Percentiles rank a stretch among this genome's conserved stretches.
Evolutionary conservation across 2,113 vertebrate species (phyloP).

Genomic region (Bos javanicus): DNA sequence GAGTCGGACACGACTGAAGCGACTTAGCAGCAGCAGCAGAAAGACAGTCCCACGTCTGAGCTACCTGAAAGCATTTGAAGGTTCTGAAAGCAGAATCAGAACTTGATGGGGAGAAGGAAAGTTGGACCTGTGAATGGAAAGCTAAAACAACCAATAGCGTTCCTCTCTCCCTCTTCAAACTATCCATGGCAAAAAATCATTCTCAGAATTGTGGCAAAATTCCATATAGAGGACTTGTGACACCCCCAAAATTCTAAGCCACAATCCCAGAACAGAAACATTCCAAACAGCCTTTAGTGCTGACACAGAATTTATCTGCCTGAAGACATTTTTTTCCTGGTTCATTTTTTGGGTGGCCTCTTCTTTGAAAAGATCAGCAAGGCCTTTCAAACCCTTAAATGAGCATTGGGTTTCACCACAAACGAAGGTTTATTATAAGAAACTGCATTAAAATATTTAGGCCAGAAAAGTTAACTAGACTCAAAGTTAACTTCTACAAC

Average conservation of each 20-base stretch:
- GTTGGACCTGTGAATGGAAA: background rate
- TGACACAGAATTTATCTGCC: background rate
- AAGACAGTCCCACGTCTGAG: background rate
- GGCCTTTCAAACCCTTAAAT: background rate
- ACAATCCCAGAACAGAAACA: background rate
- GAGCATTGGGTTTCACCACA: background rate
- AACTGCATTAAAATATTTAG: constrained; percentile 1
- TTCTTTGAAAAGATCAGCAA: constrained; percentile 2
- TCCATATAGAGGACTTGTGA: background rate
- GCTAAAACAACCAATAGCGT: background rate
- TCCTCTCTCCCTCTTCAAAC: background rate
- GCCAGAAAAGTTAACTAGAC: background rate
- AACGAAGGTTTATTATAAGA: background rate
- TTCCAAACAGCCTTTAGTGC: background rate
- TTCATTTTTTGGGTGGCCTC: background rate
- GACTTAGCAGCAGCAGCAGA: too few relatives aligned
- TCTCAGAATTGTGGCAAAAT: background rate
- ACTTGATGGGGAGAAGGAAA: background rate
- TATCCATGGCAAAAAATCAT: background rate
- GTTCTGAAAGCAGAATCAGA: background rate
- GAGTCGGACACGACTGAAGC: too few relatives aligned
- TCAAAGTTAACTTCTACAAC: background rate
- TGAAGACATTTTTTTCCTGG: background rate
- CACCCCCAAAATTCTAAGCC: background rate
- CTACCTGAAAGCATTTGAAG: background rate